Evolutionary conservation across 2,888 invertebrate species (phyloP).

Genomic region (Folsomia candida): DNA sequence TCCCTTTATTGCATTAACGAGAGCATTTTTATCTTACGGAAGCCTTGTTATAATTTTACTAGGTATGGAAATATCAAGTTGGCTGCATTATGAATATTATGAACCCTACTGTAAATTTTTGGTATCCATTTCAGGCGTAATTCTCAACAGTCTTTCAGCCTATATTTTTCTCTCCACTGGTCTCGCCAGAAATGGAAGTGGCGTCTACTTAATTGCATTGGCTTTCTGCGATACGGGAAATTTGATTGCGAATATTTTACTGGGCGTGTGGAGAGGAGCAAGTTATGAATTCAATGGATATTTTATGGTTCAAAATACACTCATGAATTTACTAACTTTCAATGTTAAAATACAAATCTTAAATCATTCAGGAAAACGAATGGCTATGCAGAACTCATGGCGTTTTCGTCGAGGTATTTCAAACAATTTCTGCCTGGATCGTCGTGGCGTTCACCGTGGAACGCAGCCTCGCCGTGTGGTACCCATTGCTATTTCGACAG

Average conservation of each 20-base stretch:
- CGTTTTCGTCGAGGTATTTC: constrained; percentile 52
- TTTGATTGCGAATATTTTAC: constrained; percentile 53
- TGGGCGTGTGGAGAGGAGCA: constrained; percentile 53
- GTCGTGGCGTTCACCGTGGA: constrained; percentile 55
- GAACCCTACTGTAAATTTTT: no score
- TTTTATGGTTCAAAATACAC: no score
- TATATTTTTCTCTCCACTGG: constrained; percentile 53
- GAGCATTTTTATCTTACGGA: constrained; percentile 52
- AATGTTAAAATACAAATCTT: no score
- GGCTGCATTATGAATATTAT: no score
- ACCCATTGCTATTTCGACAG: constrained; percentile 38
- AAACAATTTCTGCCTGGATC: constrained; percentile 55
- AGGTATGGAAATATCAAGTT: no score
- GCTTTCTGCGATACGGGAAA: constrained; percentile 55
- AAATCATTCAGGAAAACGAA: constrained; percentile 43
- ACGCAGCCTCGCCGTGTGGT: constrained; percentile 49
- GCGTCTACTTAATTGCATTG: constrained; percentile 53
- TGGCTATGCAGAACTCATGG: constrained; percentile 50
- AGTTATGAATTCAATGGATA: constrained; percentile 52
- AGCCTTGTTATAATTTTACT: constrained; percentile 53
- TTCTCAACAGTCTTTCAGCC: constrained; percentile 53
- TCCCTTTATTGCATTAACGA: constrained; percentile 52
- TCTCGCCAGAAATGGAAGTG: constrained; percentile 53
- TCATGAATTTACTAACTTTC: no score
- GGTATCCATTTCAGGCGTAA: constrained; percentile 50